These are phyloP conservation scores for Dynastes hyllus DNA, from an alignment of 2,888 invertebrate species.

Conservation along the genomic window DNA sequence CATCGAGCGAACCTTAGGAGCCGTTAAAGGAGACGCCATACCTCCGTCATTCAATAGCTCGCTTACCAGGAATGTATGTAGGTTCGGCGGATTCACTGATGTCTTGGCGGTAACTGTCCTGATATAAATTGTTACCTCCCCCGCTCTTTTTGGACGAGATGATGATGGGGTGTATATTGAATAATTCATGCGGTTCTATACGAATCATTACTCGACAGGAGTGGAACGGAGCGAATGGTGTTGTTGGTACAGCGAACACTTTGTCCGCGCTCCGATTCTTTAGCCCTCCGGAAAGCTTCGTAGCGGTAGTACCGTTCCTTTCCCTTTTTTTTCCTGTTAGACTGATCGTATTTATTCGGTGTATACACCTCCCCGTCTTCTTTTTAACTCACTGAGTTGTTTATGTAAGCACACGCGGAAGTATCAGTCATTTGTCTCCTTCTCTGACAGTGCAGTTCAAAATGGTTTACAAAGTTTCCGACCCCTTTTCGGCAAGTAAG, in stretches of 20 bases:
- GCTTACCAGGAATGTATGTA: background rate
- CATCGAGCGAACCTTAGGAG: slow-evolving; percentile 14
- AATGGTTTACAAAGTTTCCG: slow-evolving; percentile 20
- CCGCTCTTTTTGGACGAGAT: slow-evolving; percentile 32
- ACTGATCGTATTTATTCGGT: slow-evolving; percentile 10
- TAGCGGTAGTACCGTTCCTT: background rate
- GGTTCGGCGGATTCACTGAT: slow-evolving; percentile 1
- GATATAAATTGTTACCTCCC: slow-evolving; percentile 46
- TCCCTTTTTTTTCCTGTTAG: slow-evolving; percentile 7
- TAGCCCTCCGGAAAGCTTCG: slow-evolving; percentile 5
- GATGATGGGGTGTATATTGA: slow-evolving; percentile 62
- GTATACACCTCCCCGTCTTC: slow-evolving; percentile 57
- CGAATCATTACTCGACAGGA: slow-evolving; percentile 69
- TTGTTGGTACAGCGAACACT: slow-evolving; percentile 69
- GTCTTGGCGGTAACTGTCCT: slow-evolving; percentile 25
- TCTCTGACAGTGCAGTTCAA: slow-evolving; percentile 63
- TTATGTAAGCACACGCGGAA: slow-evolving; percentile 68
- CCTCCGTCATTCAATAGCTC: slow-evolving; percentile 46
- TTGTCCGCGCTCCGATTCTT: slow-evolving; percentile 62
- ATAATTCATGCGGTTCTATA: slow-evolving; percentile 69
- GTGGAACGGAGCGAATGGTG: slow-evolving; percentile 62
- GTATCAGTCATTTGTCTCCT: slow-evolving; percentile 59
- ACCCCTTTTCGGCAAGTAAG: background rate
- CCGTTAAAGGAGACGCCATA: slow-evolving; percentile 22
- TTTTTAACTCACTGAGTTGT: slow-evolving; percentile 63